These are phyloP conservation scores for Beaufortia kweichowensis DNA, from an alignment of 2,113 vertebrate genomes.

Conservation along the genomic window DNA sequence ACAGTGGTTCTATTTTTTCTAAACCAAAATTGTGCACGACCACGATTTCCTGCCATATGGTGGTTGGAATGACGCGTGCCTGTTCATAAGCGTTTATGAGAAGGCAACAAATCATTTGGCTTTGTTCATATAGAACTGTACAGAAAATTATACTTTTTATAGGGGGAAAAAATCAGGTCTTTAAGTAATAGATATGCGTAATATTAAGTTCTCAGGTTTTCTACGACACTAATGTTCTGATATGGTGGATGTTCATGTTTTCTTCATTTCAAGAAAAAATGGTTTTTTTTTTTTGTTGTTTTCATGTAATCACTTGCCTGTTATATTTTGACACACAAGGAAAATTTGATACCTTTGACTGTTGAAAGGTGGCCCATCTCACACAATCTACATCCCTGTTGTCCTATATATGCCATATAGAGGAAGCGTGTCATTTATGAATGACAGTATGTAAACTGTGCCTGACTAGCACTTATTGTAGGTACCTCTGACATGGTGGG, in stretches of 20 bases:
- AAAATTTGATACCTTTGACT: constrained; percentile 59
- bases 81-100: constrained; percentile 77
- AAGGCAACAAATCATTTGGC: constrained; percentile 73
- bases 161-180: constrained; percentile 76
- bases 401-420: background rate
- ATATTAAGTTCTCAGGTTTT: constrained; percentile 84
- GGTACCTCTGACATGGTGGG: background rate
- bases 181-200: constrained; percentile 79
- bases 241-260: constrained; percentile 66
- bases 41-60: constrained; percentile 75
- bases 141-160: constrained; percentile 83
- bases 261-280: constrained; percentile 70
- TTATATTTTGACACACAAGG: constrained; percentile 67
- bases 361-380: constrained; percentile 56
- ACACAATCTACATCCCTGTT: background rate
- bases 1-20: constrained; percentile 80
- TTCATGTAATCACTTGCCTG: constrained; percentile 69
- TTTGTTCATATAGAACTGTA: constrained; percentile 81
- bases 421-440: background rate
- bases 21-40: constrained; percentile 76
- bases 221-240: constrained; percentile 74
- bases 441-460: constrained; percentile 28
- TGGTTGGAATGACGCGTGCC: constrained; percentile 73
- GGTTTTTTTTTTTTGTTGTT: constrained; percentile 60
- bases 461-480: background rate